Conservation (phyloP, 2,888 invertebrate species). For the Liopterus haemorrhoidalis region DNA sequence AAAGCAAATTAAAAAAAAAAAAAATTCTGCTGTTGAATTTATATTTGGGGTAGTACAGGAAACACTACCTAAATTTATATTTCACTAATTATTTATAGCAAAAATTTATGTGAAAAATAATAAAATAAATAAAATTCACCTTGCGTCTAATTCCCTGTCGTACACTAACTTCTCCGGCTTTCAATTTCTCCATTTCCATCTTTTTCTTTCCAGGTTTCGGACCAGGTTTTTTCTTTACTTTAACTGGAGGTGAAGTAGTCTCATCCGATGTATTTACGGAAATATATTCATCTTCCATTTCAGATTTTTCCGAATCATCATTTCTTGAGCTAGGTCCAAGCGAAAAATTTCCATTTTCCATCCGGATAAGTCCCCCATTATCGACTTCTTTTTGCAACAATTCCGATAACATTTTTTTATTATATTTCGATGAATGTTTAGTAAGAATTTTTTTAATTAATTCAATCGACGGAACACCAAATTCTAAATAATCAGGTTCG, state of each 20-base stretch:
- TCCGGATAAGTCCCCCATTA: constrained; percentile 60
- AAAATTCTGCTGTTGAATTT: too few relatives aligned
- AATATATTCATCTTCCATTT: constrained; percentile 26
- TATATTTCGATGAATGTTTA: constrained; percentile 58
- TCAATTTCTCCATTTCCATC: constrained; percentile 17
- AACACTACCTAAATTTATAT: too few relatives aligned
- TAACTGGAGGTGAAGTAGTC: constrained; percentile 20
- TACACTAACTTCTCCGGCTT: constrained; percentile 3
- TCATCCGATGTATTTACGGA: constrained; percentile 25
- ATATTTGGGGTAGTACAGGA: too few relatives aligned
- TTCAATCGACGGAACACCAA: constrained; percentile 64
- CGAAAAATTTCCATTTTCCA: constrained; percentile 63
- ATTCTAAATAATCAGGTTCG: constrained; percentile 65
- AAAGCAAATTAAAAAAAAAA: too few relatives aligned
- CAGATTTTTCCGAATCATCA: constrained; percentile 24
- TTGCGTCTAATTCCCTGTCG: constrained; percentile 21
- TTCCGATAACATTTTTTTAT: constrained; percentile 57
- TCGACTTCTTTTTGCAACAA: constrained; percentile 65
- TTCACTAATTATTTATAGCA: too few relatives aligned
- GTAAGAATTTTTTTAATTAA: constrained; percentile 59
- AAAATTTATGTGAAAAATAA: too few relatives aligned
- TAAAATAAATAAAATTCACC: too few relatives aligned
- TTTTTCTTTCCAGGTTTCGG: constrained; percentile 31
- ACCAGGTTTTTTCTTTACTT: constrained; percentile 30
- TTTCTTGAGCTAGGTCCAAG: constrained; percentile 51